Conservation (phyloP, 2,797 vertebrate genomes). For the Dendrocincla tyrannina region DNA sequence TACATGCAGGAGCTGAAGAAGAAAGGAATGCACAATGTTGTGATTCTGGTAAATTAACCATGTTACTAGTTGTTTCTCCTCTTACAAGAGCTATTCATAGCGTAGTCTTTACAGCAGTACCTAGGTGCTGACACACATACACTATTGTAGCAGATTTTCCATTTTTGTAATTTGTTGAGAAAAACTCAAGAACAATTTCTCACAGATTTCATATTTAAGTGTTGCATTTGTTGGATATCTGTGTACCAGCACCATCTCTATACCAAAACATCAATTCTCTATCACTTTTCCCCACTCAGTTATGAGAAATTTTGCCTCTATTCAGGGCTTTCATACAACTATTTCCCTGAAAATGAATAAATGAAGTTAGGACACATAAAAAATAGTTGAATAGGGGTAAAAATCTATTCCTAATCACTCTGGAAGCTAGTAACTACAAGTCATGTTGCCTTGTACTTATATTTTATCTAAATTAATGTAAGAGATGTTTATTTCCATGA, state of each 20-base stretch:
- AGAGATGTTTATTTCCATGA: neutral
- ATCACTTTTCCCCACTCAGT: neutral
- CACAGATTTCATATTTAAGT: neutral
- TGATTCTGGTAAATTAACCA: conserved; percentile 61
- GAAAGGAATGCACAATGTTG: conserved; percentile 46
- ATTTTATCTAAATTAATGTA: neutral
- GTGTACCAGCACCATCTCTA: neutral
- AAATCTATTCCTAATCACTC: neutral
- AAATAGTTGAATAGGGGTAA: neutral
- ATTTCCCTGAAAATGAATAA: neutral
- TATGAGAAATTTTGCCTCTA: neutral
- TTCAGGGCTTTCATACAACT: neutral
- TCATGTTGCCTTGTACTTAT: neutral
- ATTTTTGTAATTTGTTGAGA: neutral
- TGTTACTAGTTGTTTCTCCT: neutral
- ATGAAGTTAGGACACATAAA: neutral
- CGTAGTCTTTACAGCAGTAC: neutral
- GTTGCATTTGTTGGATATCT: neutral
- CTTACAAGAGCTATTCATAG: neutral
- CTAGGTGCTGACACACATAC: neutral
- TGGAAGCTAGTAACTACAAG: neutral
- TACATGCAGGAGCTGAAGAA: conserved; percentile 59
- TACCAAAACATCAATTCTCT: neutral
- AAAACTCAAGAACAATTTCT: neutral
- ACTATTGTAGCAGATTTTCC: neutral